These are phyloP conservation scores for Melanotaenia pygmaea DNA, from an alignment of 2,797 vertebrate species.

Conservation along the genomic window DNA sequence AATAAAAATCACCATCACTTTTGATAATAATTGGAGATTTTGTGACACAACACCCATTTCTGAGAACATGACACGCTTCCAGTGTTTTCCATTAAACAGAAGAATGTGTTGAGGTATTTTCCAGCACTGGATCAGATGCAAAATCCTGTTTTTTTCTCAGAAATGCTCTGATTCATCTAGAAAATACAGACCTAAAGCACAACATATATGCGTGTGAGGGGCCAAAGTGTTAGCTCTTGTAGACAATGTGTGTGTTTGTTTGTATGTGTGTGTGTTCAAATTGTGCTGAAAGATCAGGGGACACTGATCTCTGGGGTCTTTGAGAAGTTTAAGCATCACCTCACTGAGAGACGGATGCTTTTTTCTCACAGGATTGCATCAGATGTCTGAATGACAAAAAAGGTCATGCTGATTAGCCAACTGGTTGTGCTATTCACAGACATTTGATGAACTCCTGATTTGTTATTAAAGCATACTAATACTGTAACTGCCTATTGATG, in stretches of 20 bases:
- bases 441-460: conserved; percentile 63
- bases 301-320: conserved; percentile 55
- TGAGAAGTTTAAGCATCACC: conserved; percentile 50
- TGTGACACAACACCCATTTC: conserved; percentile 13
- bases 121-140: conserved; percentile 19
- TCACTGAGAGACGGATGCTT: conserved; percentile 56
- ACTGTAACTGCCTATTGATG: conserved; percentile 73
- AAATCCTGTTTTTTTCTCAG: conserved; percentile 30
- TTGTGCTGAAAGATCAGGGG: conserved; percentile 65
- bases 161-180: conserved; percentile 17
- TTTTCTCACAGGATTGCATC: conserved; percentile 60
- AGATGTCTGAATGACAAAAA: conserved; percentile 57
- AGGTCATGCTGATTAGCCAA: conserved; percentile 55
- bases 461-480: conserved; percentile 74
- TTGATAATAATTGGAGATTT: conserved; percentile 40
- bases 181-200: conserved; percentile 51
- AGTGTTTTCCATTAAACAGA: conserved; percentile 27
- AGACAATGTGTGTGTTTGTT: conserved; percentile 67
- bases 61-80: conserved; percentile 17
- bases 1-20: conserved; percentile 23
- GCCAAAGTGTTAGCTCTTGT: conserved; percentile 66
- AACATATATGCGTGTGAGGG: conserved; percentile 35
- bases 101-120: conserved; percentile 30
- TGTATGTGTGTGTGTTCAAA: conserved; percentile 47
- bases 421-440: conserved; percentile 69